phyloP scores from a whole-genome alignment of 2,113 vertebrate genomes.

The Entelurus aequoreus region DNA sequence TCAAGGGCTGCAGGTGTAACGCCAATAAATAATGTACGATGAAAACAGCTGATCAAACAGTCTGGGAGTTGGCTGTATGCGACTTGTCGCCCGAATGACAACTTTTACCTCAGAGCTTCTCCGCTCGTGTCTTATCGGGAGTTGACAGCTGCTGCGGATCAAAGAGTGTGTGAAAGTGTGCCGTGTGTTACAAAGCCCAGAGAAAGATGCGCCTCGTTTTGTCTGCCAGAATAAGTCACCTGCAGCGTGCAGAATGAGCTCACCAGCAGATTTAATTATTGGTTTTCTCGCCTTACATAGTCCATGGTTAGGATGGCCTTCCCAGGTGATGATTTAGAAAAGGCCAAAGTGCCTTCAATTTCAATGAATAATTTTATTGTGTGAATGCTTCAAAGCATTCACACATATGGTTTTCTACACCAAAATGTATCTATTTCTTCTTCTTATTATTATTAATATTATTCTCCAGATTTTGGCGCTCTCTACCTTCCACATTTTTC shows the following conservation, averaged over 20 bases:
- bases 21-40: constrained; percentile 68
- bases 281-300: neutral
- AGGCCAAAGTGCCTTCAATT: neutral
- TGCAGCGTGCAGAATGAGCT: constrained; percentile 2
- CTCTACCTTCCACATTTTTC: too few species aligned
- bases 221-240: constrained; percentile 8
- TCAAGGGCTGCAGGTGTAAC: constrained; percentile 60
- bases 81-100: constrained; percentile 61
- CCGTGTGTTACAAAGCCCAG: neutral
- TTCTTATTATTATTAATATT: too few species aligned
- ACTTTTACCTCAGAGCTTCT: constrained; percentile 64
- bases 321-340: neutral
- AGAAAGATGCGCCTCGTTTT: constrained; percentile 4
- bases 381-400: too few species aligned
- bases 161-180: constrained; percentile 38
- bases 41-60: constrained; percentile 69
- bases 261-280: neutral
- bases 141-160: constrained; percentile 51
- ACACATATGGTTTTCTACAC: too few species aligned
- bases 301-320: constrained; percentile 1
- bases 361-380: neutral
- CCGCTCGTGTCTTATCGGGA: constrained; percentile 51
- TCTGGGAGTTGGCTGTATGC: constrained; percentile 52
- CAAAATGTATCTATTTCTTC: too few species aligned
- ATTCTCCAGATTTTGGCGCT: too few species aligned